A percentile compares a stretch with the other conserved stretches of the same genome.
Conservation (phyloP, 53 echinoderm and acorn worm genomes). For the Henricia sp. region DNA sequence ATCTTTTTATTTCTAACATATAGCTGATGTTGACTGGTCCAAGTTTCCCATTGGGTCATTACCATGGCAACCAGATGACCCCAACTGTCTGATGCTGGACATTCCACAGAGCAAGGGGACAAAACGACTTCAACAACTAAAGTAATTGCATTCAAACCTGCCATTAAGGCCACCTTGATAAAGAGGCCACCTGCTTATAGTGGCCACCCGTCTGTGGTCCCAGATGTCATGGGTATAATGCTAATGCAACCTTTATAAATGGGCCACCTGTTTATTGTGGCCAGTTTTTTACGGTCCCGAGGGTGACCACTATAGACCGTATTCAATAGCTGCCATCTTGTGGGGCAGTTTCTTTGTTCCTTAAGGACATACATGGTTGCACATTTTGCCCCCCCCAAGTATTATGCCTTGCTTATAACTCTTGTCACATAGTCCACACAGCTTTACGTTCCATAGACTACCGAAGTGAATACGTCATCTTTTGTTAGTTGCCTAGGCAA, state of each 20-base stretch:
- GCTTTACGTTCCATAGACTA: no score
- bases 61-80: constrained; percentile 73
- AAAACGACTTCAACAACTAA: constrained; percentile 5
- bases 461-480: no score
- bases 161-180: no score
- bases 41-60: constrained; percentile 68
- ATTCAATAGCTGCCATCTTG: not conserved
- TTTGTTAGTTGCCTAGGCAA: no score
- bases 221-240: no score
- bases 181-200: no score
- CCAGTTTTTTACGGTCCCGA: not conserved
- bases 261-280: not conserved
- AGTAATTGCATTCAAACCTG: not conserved
- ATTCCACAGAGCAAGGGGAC: constrained; percentile 9
- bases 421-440: not conserved
- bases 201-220: no score
- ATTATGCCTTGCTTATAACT: not conserved
- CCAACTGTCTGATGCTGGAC: constrained; percentile 53
- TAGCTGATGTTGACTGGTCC: constrained; percentile 64
- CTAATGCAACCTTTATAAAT: not conserved
- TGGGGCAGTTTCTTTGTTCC: no score
- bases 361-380: no score
- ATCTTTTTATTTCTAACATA: not conserved
- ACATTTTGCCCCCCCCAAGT: not conserved
- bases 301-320: no score